These are phyloP conservation scores for Archocentrus centrarchus DNA, from an alignment of 2,113 vertebrate species.

Conservation along the genomic window DNA sequence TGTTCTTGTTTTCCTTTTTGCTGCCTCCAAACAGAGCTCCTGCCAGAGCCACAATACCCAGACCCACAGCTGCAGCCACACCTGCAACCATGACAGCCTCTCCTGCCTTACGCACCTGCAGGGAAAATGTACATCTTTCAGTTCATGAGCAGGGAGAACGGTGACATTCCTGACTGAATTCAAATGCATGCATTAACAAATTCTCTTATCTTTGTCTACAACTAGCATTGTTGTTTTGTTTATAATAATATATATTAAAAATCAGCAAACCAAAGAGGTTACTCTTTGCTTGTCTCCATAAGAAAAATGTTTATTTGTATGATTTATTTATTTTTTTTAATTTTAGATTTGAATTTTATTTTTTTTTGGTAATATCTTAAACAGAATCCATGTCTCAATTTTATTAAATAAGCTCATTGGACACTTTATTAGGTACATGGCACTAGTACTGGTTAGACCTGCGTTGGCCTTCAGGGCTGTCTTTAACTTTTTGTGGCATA, in stretches of 20 bases:
- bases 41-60: neutral
- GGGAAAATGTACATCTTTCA: neutral
- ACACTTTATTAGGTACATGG: too few species aligned
- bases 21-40: constrained; percentile 12
- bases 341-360: too few species aligned
- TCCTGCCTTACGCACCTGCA: constrained; percentile 37
- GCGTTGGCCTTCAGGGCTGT: too few species aligned
- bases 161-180: neutral
- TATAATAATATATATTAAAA: neutral
- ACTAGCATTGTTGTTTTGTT: neutral
- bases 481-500: too few species aligned
- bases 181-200: neutral
- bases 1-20: constrained; percentile 3
- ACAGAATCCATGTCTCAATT: too few species aligned
- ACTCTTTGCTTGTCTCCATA: too few species aligned
- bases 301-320: neutral
- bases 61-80: neutral
- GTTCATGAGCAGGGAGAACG: neutral
- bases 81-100: neutral
- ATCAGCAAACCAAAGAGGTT: too few species aligned
- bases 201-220: neutral
- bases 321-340: too few species aligned
- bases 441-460: too few species aligned
- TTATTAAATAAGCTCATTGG: too few species aligned
- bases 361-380: too few species aligned